These are phyloP conservation scores for Eupsittula cactorum DNA, from an alignment of 2,113 vertebrate species.

Conservation along the genomic window DNA sequence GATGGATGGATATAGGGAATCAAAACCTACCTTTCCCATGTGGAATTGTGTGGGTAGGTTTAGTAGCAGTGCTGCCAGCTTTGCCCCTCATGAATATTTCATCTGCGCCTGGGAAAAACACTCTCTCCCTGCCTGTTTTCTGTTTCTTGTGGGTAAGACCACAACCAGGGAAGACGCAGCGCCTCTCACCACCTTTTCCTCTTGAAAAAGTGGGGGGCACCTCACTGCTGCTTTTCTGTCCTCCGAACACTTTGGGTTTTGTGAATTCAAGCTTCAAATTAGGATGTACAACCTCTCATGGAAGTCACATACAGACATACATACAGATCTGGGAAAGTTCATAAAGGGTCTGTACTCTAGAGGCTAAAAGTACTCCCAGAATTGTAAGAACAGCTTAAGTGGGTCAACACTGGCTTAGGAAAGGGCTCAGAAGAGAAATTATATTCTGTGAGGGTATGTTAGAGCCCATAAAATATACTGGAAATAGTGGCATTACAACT, in stretches of 20 bases:
- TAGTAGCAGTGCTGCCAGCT: neutral
- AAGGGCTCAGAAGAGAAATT: neutral
- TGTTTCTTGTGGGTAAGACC: neutral
- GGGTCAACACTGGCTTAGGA: neutral
- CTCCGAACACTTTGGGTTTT: neutral
- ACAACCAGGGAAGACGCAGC: accelerated
- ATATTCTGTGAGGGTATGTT: neutral
- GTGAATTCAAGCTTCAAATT: neutral
- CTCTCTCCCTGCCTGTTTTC: neutral
- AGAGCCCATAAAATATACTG: neutral
- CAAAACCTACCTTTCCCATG: neutral
- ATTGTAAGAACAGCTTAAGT: neutral
- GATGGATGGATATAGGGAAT: neutral
- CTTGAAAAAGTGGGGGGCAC: neutral
- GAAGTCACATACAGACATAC: neutral
- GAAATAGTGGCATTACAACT: neutral
- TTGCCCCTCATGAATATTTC: neutral
- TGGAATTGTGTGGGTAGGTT: neutral
- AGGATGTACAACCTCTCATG: accelerated
- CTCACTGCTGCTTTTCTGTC: neutral
- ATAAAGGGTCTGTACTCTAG: neutral
- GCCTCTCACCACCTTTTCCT: neutral
- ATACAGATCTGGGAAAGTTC: neutral
- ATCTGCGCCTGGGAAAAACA: neutral
- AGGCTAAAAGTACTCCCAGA: neutral